Evolutionary conservation across 2,797 vertebrate species (phyloP), one percentile per base, ranked within the genome.

Genomic region (Acrossocheilus fasciatus): DNA sequence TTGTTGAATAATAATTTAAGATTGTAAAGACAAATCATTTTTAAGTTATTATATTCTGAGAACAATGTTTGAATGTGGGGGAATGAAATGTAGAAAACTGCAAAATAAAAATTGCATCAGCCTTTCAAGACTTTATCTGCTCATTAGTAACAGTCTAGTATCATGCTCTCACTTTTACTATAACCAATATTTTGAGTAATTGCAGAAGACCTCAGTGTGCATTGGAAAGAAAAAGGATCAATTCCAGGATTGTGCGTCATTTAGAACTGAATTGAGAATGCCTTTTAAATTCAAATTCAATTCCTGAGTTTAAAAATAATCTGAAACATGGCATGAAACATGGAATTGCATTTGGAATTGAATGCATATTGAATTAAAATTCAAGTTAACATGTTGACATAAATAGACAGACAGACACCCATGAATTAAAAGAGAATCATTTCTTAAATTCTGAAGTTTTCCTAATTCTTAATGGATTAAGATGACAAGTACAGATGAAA

Each of bases 31-130:
- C 54, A 47, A 66, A 72, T 34, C 74, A 14, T 36, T 20, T 87
- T 57, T 88, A 91, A 75, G 75, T 92, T 92, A 92, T 90, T 81
- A 88, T 69, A 80, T 72, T 87, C 62, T 14, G 45, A 57, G 20
- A 70, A 52, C 74, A 45, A n/a, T 64, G 64, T 73, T 45, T 81
- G 77, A 89, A 59, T n/a, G 5, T 26, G 45, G 5, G 57, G 76
- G 18, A 86, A 83, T 77, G n/a, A 77, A 78, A 83, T 59, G 30
- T 74, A 59, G 1, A 59, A 41, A 52, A 57, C 1, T 4, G 18
- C 7, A 36, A 41, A 34, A 81, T 57, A 39, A 86, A n/a, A 68
- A 41, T 45, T 52, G n/a, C 75, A 52, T 3, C 6, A n/a, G 15
- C 41, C 41, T 54, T 57, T 41, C 18, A 54, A 70, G 8, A 43